Percentiles rank a stretch among this genome's conserved stretches.
Evolutionary conservation across 2,888 invertebrate species (phyloP).

Genomic region (Girardia tigrina): DNA sequence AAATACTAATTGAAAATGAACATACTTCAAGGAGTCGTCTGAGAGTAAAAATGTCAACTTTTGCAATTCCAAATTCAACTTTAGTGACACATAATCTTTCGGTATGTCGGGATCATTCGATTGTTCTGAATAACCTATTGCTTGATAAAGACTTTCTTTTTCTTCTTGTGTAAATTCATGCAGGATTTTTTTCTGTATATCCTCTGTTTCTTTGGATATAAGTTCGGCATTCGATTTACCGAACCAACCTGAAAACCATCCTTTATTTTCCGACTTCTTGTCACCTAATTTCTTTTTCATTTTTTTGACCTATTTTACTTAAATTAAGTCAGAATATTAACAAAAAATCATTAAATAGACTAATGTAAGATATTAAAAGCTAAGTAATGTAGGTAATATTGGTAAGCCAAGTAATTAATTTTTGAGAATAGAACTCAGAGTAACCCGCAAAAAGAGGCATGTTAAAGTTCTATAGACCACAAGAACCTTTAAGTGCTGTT

Average conservation of each 20-base stretch:
- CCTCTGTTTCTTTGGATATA: conserved; percentile 42
- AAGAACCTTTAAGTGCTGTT: too few relatives aligned
- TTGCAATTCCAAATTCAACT: conserved; percentile 63
- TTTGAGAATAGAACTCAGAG: too few relatives aligned
- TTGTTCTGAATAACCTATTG: conserved; percentile 89
- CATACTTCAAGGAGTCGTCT: conserved; percentile 51
- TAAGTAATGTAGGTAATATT: too few relatives aligned
- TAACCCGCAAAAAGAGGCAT: too few relatives aligned
- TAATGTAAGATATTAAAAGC: too few relatives aligned
- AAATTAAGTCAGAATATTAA: too few relatives aligned
- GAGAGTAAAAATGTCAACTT: conserved; percentile 61
- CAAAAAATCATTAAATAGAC: too few relatives aligned
- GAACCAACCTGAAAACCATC: conserved; percentile 67
- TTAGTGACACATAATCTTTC: conserved; percentile 62
- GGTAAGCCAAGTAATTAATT: too few relatives aligned
- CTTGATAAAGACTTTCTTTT: conserved; percentile 75
- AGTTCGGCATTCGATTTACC: conserved; percentile 50
- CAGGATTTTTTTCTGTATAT: conserved; percentile 58
- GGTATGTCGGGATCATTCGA: conserved; percentile 51
- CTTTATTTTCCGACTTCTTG: conserved; percentile 45
- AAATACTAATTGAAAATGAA: neutral
- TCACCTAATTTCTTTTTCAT: neutral
- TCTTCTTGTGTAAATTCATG: conserved; percentile 84
- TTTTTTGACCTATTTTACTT: neutral
- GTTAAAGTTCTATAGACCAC: too few relatives aligned